Evolutionary conservation across 2,113 vertebrate genomes (phyloP), one percentile per base, ranked within the genome.

Genomic region (Tenebrosternarchus preto): DNA sequence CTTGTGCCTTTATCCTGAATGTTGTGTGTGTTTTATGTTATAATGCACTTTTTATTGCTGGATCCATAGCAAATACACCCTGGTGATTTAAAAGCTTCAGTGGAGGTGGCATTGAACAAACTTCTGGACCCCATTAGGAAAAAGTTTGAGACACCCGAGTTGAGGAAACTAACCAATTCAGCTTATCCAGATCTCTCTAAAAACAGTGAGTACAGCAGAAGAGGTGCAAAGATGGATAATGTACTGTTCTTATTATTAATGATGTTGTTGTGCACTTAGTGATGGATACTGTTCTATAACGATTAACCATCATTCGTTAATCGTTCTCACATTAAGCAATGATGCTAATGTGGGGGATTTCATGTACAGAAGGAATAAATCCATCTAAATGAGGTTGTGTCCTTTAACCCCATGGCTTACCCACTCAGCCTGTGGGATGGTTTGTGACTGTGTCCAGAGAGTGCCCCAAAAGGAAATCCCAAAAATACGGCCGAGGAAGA

Each of bases 41-140:
- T 63, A 50, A 71, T 12, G 39, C 17, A 57, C 22, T 68, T 31
- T 27, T 8, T 4, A 63, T 72, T 25, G n/a, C 79, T 69, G 78
- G 74, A 43, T 66, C 17, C 8, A 17, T 82, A 99, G 98, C 46
- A 87, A 0, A 89, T 99, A 75, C 98, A 99, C 77, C 98, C 98
- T 0, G 97, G 97, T 84, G 98, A 99, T 90, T 88, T 99, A 83
- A 99, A 99, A 90, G 95, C 94, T 72, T 98, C 97, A 0, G 95
- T 99, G 77, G 98, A 99, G 87, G 91, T 91, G 1, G 92, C 94
- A 19, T 87, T 99, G 50, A 97, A 99, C 89, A 94, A 95, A 66
- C 90, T 99, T 33, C 90, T 99, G 75, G 95, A 97, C 36, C 98
- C 98, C 43, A 98, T 99, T 89, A 93, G 98, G 78, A 98, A 98